These are phyloP conservation scores for Drosophila subquinaria DNA, from an alignment of 2,888 invertebrate genomes.

Conservation along the genomic window DNA sequence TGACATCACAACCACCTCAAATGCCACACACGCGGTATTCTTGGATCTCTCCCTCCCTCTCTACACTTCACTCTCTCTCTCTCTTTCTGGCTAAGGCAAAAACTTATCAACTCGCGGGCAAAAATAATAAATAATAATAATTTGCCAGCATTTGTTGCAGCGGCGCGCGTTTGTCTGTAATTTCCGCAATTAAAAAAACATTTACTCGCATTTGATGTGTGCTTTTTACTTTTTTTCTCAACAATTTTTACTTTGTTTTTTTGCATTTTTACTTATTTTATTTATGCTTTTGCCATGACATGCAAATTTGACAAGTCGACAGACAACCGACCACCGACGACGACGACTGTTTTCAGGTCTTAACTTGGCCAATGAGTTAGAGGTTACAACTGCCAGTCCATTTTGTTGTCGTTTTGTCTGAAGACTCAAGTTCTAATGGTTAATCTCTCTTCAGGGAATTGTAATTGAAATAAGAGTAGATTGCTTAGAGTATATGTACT, in stretches of 20 bases:
- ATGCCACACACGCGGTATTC: constrained; percentile 82
- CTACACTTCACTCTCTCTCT: neutral
- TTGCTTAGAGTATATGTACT: no score
- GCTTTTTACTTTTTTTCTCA: constrained; percentile 37
- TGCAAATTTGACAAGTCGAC: constrained; percentile 58
- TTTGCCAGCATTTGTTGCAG: constrained; percentile 68
- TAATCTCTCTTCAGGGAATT: neutral
- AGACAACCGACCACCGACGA: constrained; percentile 55
- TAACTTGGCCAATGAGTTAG: constrained; percentile 21
- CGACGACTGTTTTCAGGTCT: constrained; percentile 19
- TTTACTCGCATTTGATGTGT: constrained; percentile 80
- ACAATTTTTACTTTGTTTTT: constrained; percentile 31
- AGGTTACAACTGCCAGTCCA: constrained; percentile 13
- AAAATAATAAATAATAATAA: constrained; percentile 79
- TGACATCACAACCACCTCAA: constrained; percentile 72
- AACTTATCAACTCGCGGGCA: constrained; percentile 64
- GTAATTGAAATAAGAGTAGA: neutral
- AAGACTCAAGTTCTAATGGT: neutral
- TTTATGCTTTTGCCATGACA: constrained; percentile 58
- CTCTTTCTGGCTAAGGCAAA: constrained; percentile 18
- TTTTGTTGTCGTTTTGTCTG: neutral
- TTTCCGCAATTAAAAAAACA: constrained; percentile 85
- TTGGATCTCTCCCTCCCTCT: constrained; percentile 36
- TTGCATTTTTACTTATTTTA: constrained; percentile 28
- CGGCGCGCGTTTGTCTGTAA: constrained; percentile 76